Percentiles rank a stretch among this genome's conserved stretches.
These are phyloP conservation scores for Drosophila macrospina DNA, from an alignment of 2,888 invertebrate species.

Conservation along the genomic window DNA sequence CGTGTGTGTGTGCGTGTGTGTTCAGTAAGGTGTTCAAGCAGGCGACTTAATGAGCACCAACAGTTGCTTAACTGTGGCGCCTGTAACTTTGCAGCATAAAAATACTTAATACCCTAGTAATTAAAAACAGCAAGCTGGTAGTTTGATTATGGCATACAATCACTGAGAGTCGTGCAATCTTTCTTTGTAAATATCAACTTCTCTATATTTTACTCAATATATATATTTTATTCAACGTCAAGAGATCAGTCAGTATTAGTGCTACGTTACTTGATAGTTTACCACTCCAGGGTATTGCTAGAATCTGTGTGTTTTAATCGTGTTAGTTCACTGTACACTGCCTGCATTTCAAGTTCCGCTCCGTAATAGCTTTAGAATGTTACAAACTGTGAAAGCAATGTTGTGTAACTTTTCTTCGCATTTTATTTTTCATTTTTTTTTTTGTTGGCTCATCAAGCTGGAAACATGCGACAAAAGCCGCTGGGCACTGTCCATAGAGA, in stretches of 20 bases:
- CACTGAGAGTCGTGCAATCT: background rate
- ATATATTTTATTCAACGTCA: no score
- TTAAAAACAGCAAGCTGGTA: background rate
- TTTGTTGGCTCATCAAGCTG: slow-evolving; percentile 74
- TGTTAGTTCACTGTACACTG: background rate
- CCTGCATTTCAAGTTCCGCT: slow-evolving; percentile 24
- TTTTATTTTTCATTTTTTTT: slow-evolving; percentile 8
- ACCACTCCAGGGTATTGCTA: slow-evolving; percentile 29
- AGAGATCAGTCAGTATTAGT: no score
- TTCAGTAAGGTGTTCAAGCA: slow-evolving; percentile 66
- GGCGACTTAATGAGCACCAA: slow-evolving; percentile 70
- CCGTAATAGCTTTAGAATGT: slow-evolving; percentile 47
- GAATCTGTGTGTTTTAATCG: slow-evolving; percentile 1
- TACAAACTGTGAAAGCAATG: slow-evolving; percentile 55
- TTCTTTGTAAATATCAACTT: no score
- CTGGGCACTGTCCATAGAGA: slow-evolving; percentile 56
- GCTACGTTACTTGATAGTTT: no score
- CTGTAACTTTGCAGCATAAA: slow-evolving; percentile 57
- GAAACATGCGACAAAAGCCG: slow-evolving; percentile 74
- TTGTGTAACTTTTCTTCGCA: slow-evolving; percentile 58
- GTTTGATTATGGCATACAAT: background rate
- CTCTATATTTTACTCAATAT: no score
- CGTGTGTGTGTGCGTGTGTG: slow-evolving; percentile 32
- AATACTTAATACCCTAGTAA: slow-evolving; percentile 39
- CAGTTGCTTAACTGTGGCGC: slow-evolving; percentile 40